These are phyloP conservation scores for Tokudaia muenninki DNA, from an alignment of 2,797 vertebrate species.

Conservation along the genomic window DNA sequence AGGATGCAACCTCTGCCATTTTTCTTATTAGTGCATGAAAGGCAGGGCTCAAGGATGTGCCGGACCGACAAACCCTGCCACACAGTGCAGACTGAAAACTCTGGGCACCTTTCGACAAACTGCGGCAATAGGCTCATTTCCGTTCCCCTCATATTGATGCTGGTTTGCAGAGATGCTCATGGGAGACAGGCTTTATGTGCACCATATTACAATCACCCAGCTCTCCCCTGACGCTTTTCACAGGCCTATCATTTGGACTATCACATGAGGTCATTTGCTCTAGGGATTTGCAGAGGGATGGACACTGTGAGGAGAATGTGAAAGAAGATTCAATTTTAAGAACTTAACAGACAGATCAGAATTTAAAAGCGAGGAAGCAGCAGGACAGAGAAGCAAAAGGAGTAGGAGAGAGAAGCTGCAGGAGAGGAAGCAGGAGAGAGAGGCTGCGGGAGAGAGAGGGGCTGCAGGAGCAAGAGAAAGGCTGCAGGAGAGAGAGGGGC, in stretches of 20 bases:
- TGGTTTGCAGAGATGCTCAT: rapidly evolving
- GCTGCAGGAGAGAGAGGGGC: background rate
- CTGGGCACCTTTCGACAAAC: background rate
- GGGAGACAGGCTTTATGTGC: background rate
- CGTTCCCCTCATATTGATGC: background rate
- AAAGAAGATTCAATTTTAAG: constrained; percentile 33
- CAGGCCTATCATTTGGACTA: constrained; percentile 36
- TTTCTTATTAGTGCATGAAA: constrained; percentile 16
- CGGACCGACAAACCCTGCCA: background rate
- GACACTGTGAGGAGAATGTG: constrained; percentile 30
- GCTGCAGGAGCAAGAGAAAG: background rate
- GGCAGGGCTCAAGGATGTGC: background rate
- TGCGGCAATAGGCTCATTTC: background rate
- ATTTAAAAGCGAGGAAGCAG: background rate
- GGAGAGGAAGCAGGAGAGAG: background rate
- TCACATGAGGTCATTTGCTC: constrained; percentile 5
- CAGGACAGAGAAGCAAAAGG: background rate
- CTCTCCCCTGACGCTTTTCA: background rate
- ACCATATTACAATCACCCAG: background rate
- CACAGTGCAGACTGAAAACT: background rate
- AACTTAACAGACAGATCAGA: constrained; percentile 17
- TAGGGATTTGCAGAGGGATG: constrained; percentile 14
- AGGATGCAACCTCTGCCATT: background rate
- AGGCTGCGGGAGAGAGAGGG: background rate
- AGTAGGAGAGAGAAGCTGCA: background rate